Evolutionary conservation across 2,888 invertebrate genomes (phyloP).

Genomic region (Polietes domitor): DNA sequence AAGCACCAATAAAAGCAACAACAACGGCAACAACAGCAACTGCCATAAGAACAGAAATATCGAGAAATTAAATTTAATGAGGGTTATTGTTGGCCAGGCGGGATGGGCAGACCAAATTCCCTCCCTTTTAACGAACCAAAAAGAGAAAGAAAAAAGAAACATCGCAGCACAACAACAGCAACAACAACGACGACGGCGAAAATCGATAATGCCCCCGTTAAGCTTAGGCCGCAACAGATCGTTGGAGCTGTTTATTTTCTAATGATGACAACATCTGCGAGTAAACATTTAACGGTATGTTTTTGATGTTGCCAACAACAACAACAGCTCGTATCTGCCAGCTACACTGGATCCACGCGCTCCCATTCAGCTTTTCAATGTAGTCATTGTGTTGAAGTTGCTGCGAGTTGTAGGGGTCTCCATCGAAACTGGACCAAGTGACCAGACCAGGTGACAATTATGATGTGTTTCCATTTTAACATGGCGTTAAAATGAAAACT

Average conservation of each 20-base stretch:
- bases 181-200: too few species aligned
- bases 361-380: too few species aligned
- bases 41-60: neutral
- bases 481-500: too few species aligned
- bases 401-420: too few species aligned
- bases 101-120: neutral
- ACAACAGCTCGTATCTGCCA: neutral
- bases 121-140: neutral
- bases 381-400: neutral
- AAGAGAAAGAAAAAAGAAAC: neutral
- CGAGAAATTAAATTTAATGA: constrained; percentile 26
- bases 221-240: neutral
- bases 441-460: constrained; percentile 33
- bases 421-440: constrained; percentile 13
- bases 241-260: neutral
- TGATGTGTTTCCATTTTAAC: neutral
- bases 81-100: neutral
- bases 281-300: constrained; percentile 11
- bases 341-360: too few species aligned
- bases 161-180: neutral
- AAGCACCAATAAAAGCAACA: neutral
- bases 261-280: neutral
- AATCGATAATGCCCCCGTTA: neutral
- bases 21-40: neutral
- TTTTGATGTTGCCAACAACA: neutral